Evolutionary conservation across 2,888 invertebrate genomes (phyloP), one percentile per base, ranked within the genome.

Genomic region (Agrochola lychnidis): DNA sequence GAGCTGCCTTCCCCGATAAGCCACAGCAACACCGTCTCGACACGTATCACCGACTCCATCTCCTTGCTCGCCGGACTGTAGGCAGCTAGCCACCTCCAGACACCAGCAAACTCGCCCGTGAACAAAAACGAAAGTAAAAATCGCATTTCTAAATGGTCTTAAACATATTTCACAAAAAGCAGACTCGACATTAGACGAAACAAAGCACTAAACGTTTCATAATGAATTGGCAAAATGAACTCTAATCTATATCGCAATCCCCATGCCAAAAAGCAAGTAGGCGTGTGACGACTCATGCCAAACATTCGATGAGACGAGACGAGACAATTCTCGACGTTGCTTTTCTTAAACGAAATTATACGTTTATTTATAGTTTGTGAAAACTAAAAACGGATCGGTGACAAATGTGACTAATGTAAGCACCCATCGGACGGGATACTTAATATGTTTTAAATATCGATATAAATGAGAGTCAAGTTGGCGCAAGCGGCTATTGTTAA

Each of bases 241-340:
- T 89, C 84, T 86, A 88, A 88, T 83, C 88, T 85, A 84, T 90
- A 90, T 89, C 84, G 87, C 90, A 89, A 91, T 89, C 87, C 84
- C 86, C 88, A 91, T 90, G 90, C 92, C 92, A 90, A 89, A 88
- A 89, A 89, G 86, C 89, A 93, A 93, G 94, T 94, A 93, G 93
- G 93, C 93, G 93, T 91, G 89, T 90, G 92, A 93, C 90, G 89
- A 91, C 90, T 90, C 89, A 92, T 93, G 93, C 92, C 94, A 93
- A 94, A 92, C 90, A 90, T 91, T 89, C 91, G 89, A 91, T 86
- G 90, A 89, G 89, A 90, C 88, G 89, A 90, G 88, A 91, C 90
- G 84, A 88, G 90, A 91, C 90, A 89, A 91, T 91, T 91, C 88
- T 89, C 87, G 82, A 83, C 87, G 87, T 87, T 87, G 87, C 88